A percentile compares a stretch with the other conserved stretches of the same genome.
Evolutionary conservation across 2,113 vertebrate species (phyloP).

Genomic region (Chloebia gouldiae): DNA sequence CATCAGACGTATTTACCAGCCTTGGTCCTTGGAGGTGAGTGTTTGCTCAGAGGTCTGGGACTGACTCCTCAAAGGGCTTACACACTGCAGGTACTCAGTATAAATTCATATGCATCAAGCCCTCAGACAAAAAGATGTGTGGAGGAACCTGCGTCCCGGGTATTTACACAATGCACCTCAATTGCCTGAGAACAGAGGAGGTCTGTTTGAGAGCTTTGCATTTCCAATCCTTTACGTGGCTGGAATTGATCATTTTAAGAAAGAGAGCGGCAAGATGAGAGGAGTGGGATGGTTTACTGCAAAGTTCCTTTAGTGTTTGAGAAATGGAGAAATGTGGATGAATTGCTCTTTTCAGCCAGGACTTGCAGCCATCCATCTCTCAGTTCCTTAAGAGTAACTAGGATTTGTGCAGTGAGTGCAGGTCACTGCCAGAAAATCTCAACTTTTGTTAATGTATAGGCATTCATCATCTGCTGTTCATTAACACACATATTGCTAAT

Average conservation of each 20-base stretch:
- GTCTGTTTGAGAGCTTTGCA: slow-evolving; percentile 27
- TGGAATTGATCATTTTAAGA: slow-evolving; percentile 22
- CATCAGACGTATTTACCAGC: slow-evolving; percentile 21
- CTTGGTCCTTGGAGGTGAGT: slow-evolving; percentile 8
- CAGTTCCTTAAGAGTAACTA: neutral
- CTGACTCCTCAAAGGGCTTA: slow-evolving; percentile 8
- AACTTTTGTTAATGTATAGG: slow-evolving; percentile 87
- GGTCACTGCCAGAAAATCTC: slow-evolving; percentile 52
- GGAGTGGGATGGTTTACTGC: neutral
- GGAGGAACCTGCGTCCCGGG: neutral
- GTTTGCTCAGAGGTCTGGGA: slow-evolving; percentile 52
- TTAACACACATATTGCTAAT: slow-evolving; percentile 81
- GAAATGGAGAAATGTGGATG: neutral
- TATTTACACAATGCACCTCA: slow-evolving; percentile 18
- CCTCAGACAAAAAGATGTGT: slow-evolving; percentile 31
- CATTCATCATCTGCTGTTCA: slow-evolving; percentile 81
- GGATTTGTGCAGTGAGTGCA: slow-evolving; percentile 32
- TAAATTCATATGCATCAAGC: slow-evolving; percentile 35
- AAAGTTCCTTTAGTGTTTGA: neutral
- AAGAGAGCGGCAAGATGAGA: neutral
- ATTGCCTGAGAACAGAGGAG: neutral
- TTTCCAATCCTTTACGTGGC: neutral
- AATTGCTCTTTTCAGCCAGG: neutral
- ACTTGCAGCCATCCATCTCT: neutral
- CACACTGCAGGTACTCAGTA: slow-evolving; percentile 39